Base-by-base conservation (phyloP, 2,113 vertebrate species). In the Percopsis transmontana region DNA sequence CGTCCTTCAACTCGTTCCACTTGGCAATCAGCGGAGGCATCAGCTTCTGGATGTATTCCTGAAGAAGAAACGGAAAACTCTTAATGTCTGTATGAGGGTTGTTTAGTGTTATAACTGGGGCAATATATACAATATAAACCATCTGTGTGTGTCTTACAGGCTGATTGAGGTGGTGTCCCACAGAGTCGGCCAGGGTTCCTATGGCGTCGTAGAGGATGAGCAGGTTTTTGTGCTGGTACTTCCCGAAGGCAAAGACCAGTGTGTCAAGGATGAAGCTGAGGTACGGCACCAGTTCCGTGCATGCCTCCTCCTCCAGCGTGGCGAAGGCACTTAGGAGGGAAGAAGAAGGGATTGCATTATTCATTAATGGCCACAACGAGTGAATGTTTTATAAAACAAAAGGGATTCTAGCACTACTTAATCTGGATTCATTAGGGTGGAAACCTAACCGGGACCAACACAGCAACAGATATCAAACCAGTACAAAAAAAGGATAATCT, bases 151-250 rank as follows among this genome's bases (percentile, higher is more conserved):
- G 16, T 19, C 93, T 91, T 82, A 97, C 95, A 44, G 94, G 93
- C 84, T 97, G 95, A 86, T 97, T 98, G 76, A 98, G 94, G 78
- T 98, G 96, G 74, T 98, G 96, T 40, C 96, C 96, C 76, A 98
- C 96, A 0, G 96, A 97, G 85, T 98, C 96, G 0, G 96, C 96
- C 58, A 97, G 76, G 0, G 96, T 97, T 38, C 96, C 96, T 1
- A 98, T 98, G 73, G 96, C 96, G 0, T 98, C 96, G 0, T 98
- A 98, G 27, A 98, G 93, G 79, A 98, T 98, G 13, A 98, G 94
- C 42, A 98, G 88, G 82, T 97, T 98, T 90, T 98, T 98, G 91
- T 98, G 96, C 85, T 97, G 96, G 84, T 98, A 98, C 55, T 98
- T 98, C 47, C 96, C 95, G 1, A 98, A 98, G 51, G 96, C 96